Conservation (phyloP, 2,888 invertebrate genomes). For the Microdon myrmicae region DNA sequence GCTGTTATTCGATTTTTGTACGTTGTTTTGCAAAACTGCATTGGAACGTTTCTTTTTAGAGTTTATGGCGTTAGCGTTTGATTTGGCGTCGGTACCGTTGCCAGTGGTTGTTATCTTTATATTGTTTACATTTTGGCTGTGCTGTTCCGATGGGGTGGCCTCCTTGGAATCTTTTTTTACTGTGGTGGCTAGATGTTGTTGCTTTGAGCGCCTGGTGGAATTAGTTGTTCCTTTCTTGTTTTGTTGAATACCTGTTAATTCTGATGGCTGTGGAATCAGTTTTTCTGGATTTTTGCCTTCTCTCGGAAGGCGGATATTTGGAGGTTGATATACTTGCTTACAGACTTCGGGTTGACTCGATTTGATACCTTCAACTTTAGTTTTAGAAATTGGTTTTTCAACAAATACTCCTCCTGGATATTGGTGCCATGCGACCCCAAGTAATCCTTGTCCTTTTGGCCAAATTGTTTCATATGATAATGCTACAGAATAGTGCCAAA, state of each 20-base stretch:
- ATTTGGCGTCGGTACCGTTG: too few relatives aligned
- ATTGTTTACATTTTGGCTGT: too few relatives aligned
- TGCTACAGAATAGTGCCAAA: slow-evolving; percentile 91
- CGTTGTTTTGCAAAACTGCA: slow-evolving; percentile 33
- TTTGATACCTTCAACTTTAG: slow-evolving; percentile 76
- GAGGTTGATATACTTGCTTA: slow-evolving; percentile 76
- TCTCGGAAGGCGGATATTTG: slow-evolving; percentile 66
- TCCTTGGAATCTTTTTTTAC: slow-evolving; percentile 20
- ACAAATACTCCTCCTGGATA: slow-evolving; percentile 74
- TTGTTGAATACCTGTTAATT: slow-evolving; percentile 59
- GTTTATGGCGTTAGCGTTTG: slow-evolving; percentile 8
- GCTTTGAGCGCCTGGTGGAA: slow-evolving; percentile 29
- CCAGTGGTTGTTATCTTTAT: too few relatives aligned
- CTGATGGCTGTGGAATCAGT: slow-evolving; percentile 61
- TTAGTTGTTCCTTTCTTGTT: slow-evolving; percentile 42
- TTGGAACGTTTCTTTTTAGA: slow-evolving; percentile 44
- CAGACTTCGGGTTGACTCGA: slow-evolving; percentile 72
- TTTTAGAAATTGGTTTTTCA: slow-evolving; percentile 72
- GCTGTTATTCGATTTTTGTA: slow-evolving; percentile 6
- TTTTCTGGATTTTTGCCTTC: slow-evolving; percentile 63
- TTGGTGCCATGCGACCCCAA: slow-evolving; percentile 84
- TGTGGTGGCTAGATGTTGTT: too few relatives aligned
- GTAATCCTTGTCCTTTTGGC: slow-evolving; percentile 79
- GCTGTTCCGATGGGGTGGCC: too few relatives aligned
- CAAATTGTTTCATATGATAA: slow-evolving; percentile 80